phyloP scores from a whole-genome alignment of 1,140 invertebrate genomes.

The Thaumetopoea pityocampa region DNA sequence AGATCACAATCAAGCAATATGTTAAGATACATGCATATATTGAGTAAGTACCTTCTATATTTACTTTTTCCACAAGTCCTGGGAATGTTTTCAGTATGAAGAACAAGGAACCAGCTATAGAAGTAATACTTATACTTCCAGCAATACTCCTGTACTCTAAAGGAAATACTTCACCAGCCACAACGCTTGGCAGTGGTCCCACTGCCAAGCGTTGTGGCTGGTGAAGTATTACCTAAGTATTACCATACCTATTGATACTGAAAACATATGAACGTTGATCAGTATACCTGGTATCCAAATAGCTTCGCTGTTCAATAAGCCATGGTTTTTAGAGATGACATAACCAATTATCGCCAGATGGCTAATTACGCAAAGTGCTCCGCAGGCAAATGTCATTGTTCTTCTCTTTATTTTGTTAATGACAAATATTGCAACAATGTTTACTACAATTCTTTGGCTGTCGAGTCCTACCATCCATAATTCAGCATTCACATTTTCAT shows the following conservation, averaged over 20 bases:
- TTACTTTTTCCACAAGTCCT: conserved; percentile 5
- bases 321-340: conserved; percentile 13
- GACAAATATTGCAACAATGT: conserved; percentile 39
- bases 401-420: conserved; percentile 49
- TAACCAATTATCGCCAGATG: conserved; percentile 40
- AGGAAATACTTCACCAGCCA: conserved; percentile 41
- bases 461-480: conserved; percentile 80
- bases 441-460: conserved; percentile 72
- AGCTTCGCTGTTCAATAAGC: conserved; percentile 1
- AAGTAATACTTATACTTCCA: conserved; percentile 25
- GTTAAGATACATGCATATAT: conserved; percentile 8
- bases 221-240: no score
- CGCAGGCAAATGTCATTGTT: conserved; percentile 39
- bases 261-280: conserved; percentile 25
- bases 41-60: conserved; percentile 12
- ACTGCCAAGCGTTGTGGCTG: no score
- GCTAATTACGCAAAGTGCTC: conserved; percentile 29
- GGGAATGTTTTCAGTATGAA: conserved; percentile 16
- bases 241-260: conserved; percentile 30
- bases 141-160: conserved; percentile 34
- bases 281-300: conserved; percentile 26
- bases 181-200: conserved; percentile 29
- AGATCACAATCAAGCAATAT: conserved; percentile 14
- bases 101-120: conserved; percentile 12
- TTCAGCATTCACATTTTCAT: conserved; percentile 69